Conservation (phyloP, 2,797 vertebrate species). For the Accipiter badius region DNA sequence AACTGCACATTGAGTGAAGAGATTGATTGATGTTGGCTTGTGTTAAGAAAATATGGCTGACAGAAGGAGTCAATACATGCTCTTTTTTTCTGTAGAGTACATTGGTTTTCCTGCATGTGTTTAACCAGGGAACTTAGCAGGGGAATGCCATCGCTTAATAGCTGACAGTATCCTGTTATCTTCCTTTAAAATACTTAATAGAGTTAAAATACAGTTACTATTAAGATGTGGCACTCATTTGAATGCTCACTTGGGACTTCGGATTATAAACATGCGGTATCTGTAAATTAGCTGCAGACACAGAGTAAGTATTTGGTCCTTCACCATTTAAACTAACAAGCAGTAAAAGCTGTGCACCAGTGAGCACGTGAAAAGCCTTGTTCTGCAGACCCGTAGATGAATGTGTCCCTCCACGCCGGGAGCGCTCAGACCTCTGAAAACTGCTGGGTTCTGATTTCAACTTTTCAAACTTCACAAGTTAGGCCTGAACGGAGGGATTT, state of each 20-base stretch:
- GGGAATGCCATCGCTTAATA: not conserved
- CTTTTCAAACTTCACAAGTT: not conserved
- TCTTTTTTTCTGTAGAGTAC: not conserved
- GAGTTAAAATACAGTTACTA: not conserved
- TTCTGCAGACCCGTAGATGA: not conserved
- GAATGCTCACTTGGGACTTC: not conserved
- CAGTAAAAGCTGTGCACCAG: not conserved
- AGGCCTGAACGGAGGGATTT: not conserved
- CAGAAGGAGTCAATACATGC: not conserved
- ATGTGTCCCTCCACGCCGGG: not conserved
- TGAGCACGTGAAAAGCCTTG: not conserved
- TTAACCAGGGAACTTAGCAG: not conserved
- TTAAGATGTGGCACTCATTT: not conserved
- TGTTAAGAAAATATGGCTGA: not conserved
- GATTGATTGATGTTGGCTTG: conserved; percentile 14
- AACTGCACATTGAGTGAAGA: not conserved
- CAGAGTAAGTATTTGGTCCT: not conserved
- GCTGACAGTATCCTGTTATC: not conserved
- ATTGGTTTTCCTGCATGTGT: not conserved
- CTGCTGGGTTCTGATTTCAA: not conserved
- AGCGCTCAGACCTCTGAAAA: not conserved
- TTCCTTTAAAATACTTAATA: not conserved
- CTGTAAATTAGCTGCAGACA: not conserved
- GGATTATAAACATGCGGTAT: not conserved
- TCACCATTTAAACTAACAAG: not conserved